These are phyloP conservation scores for Nomada flava DNA, from an alignment of 2,888 invertebrate genomes.

Conservation along the genomic window DNA sequence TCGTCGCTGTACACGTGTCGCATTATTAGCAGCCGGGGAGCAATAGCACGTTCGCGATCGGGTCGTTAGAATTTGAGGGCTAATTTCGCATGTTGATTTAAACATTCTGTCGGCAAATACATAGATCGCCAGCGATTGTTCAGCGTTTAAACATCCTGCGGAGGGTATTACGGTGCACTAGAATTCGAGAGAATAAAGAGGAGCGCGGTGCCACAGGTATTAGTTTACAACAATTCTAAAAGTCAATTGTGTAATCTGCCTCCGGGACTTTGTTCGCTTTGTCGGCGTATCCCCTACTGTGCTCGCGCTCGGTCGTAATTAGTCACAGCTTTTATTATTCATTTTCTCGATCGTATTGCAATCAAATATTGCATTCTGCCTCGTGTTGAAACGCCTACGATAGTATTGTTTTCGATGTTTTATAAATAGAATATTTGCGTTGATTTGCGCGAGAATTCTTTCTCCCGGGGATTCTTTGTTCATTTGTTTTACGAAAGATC, in stretches of 20 bases:
- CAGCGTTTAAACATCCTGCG: conserved; percentile 39
- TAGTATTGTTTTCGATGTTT: background rate
- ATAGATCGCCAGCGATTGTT: conserved; percentile 41
- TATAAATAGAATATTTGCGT: background rate
- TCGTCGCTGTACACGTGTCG: background rate
- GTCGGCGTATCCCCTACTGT: conserved; percentile 4
- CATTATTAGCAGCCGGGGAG: conserved; percentile 44
- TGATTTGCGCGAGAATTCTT: background rate
- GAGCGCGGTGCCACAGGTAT: conserved; percentile 13
- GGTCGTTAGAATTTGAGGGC: conserved; percentile 44
- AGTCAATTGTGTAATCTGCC: conserved; percentile 42
- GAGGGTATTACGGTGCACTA: background rate
- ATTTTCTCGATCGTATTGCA: background rate
- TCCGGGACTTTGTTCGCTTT: conserved; percentile 25
- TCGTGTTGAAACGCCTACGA: background rate
- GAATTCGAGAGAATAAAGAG: conserved; percentile 42
- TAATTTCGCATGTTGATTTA: conserved; percentile 50
- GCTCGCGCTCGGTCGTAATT: conserved; percentile 11
- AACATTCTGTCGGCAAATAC: conserved; percentile 51
- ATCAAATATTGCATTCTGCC: background rate
- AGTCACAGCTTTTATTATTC: conserved; percentile 32
- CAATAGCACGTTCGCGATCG: conserved; percentile 22
- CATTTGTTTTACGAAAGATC: background rate
- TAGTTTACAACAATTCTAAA: conserved; percentile 42
- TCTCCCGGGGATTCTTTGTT: background rate